Base-by-base conservation (phyloP, 1,140 invertebrate genomes). In the Matsumurasca onukii region DNA sequence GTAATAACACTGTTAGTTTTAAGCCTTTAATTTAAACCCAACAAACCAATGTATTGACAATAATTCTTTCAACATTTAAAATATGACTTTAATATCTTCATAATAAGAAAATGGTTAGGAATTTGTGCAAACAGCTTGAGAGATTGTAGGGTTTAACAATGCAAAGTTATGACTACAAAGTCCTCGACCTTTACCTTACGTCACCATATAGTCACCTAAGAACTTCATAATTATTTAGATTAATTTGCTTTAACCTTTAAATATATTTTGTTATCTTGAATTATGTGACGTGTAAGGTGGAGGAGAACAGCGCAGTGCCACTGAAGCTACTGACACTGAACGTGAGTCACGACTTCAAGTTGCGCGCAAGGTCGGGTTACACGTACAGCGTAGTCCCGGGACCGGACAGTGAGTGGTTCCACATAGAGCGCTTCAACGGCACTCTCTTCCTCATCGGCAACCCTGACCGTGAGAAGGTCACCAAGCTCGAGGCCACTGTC, bases 221-320 rank as follows among this genome's bases (percentile, higher is more conserved):
- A n/a, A n/a, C n/a, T n/a, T n/a, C n/a, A n/a, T n/a, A n/a, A 55
- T 55, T 12, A 20, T 25, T 55, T 5, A 20, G 5, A 20, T 55
- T 55, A 12, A 55, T 55, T 55, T 55, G 24, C 3, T 55, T 55
- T 55, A 20, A 12, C 22, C 9, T 12, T 12, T 20, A 31, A 27
- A 5, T 62, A 15, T 29, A 27, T 62, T 13, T 3, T 29, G 24
- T 62, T 24, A 9, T 39, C 17, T 39, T 17, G 5, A 39, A 9
- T 39, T 39, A 5, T 31, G 17, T 67, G 59, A 31, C 51, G 1
- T 52, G 20, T n/a, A 24, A 78, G 71, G 83, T 93, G 5, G 86
- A 88, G 70, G 90, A 91, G 78, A 91, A 91, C 75, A 85, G 86
- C 22, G 80, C 83, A 1, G 84, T 89, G 0, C 91, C 91, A 0